Conservation (phyloP, 2,797 vertebrate species). For the Rhynchonycteris naso region DNA sequence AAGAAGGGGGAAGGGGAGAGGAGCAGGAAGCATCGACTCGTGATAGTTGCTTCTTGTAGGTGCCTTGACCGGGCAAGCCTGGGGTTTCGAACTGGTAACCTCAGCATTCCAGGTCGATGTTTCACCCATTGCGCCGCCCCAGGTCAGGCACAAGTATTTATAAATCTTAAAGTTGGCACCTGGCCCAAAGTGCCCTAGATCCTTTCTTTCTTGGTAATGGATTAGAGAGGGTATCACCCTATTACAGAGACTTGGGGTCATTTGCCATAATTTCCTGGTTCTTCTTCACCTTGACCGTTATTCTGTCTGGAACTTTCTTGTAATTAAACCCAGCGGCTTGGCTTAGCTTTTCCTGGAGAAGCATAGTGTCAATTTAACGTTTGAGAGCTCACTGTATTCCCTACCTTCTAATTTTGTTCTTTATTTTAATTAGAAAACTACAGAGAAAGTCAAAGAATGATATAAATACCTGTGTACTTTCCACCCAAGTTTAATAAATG, state of each 20-base stretch:
- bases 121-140: no score
- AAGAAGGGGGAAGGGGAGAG: no score
- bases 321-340: not conserved
- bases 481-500: not conserved
- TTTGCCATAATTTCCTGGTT: not conserved
- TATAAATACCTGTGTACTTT: not conserved
- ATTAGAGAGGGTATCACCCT: not conserved
- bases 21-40: no score
- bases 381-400: not conserved
- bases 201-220: not conserved
- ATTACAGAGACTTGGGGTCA: not conserved
- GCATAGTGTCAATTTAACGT: not conserved
- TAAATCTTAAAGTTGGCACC: not conserved
- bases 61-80: no score
- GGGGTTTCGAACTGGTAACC: no score
- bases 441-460: not conserved
- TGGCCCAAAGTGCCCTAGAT: not conserved
- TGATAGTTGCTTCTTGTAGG: no score
- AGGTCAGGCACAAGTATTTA: not conserved
- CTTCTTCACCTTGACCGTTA: not conserved
- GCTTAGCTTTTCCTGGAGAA: not conserved
- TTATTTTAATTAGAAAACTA: not conserved
- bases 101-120: no score
- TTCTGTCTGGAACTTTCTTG: conserved; percentile 15
- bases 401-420: not conserved